Percentiles rank a stretch among this genome's conserved stretches.
Conservation (phyloP, 2,113 vertebrate species). For the Pelodiscus sinensis region DNA sequence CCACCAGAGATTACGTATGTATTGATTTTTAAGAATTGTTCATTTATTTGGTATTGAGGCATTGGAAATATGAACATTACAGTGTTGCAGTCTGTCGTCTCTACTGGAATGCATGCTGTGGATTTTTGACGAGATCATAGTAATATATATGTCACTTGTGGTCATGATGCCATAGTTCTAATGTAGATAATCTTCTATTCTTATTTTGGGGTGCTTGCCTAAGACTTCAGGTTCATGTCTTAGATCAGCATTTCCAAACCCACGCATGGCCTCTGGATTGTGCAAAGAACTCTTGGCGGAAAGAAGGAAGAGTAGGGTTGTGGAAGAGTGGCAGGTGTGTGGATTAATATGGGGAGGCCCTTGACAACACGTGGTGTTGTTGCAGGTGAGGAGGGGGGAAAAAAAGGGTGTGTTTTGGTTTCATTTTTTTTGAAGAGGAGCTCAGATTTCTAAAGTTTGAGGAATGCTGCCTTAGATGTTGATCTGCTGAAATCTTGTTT, state of each 20-base stretch:
- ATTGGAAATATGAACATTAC: neutral
- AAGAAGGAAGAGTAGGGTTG: neutral
- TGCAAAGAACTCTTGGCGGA: neutral
- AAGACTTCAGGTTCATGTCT: neutral
- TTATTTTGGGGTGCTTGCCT: neutral
- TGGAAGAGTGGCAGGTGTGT: neutral
- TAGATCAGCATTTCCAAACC: neutral
- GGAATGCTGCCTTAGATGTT: neutral
- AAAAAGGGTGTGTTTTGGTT: neutral
- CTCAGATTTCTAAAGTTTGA: neutral
- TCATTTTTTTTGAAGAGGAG: rapidly evolving
- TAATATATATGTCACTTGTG: rapidly evolving
- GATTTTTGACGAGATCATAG: neutral
- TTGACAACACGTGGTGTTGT: neutral
- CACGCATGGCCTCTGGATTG: neutral
- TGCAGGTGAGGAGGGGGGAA: neutral
- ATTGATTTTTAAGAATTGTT: neutral
- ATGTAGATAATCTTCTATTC: neutral
- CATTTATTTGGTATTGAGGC: neutral
- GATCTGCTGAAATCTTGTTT: neutral
- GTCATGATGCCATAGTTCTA: neutral
- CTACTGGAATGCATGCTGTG: neutral
- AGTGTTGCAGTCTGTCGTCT: neutral
- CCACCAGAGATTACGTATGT: neutral
- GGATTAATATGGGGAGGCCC: neutral